Percentiles rank a stretch among this genome's conserved stretches.
These are phyloP conservation scores for Echinarachnius parma DNA, from an alignment of 53 echinoderm and acorn worm genomes.

Conservation along the genomic window DNA sequence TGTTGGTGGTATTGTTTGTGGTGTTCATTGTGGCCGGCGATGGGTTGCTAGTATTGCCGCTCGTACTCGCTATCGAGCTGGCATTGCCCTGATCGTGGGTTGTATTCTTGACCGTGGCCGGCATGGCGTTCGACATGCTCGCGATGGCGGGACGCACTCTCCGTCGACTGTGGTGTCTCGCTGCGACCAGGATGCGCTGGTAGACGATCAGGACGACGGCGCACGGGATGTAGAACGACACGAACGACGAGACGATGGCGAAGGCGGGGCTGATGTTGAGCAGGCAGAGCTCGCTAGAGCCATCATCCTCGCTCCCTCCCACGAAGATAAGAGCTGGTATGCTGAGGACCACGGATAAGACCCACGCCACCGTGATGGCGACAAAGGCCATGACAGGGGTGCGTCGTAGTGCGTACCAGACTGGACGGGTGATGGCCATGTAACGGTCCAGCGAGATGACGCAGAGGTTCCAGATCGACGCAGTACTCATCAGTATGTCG, in stretches of 20 bases:
- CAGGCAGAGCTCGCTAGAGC: constrained; percentile 52
- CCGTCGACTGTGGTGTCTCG: constrained; percentile 41
- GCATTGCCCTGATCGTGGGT: constrained; percentile 2
- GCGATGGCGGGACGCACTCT: constrained; percentile 28
- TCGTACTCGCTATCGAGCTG: constrained; percentile 18
- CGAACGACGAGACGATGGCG: constrained; percentile 78
- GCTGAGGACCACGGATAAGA: constrained; percentile 77
- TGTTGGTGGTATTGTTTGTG: background rate
- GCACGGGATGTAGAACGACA: constrained; percentile 93
- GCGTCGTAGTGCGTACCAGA: constrained; percentile 84
- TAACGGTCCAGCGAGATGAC: constrained; percentile 88
- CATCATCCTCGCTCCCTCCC: constrained; percentile 77
- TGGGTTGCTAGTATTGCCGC: constrained; percentile 11
- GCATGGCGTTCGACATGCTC: constrained; percentile 22
- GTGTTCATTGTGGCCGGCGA: background rate
- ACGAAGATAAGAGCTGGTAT: constrained; percentile 82
- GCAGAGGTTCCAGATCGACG: constrained; percentile 94
- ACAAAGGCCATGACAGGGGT: constrained; percentile 76
- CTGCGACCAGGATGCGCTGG: constrained; percentile 51
- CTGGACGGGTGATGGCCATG: constrained; percentile 83
- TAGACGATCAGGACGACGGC: constrained; percentile 84
- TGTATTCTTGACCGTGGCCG: constrained; percentile 18
- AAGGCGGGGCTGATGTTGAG: constrained; percentile 91
- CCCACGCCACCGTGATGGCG: constrained; percentile 71
- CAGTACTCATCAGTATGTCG: constrained; percentile 84